Conservation (phyloP, 2,113 vertebrate genomes). For the Caranx ignobilis region DNA sequence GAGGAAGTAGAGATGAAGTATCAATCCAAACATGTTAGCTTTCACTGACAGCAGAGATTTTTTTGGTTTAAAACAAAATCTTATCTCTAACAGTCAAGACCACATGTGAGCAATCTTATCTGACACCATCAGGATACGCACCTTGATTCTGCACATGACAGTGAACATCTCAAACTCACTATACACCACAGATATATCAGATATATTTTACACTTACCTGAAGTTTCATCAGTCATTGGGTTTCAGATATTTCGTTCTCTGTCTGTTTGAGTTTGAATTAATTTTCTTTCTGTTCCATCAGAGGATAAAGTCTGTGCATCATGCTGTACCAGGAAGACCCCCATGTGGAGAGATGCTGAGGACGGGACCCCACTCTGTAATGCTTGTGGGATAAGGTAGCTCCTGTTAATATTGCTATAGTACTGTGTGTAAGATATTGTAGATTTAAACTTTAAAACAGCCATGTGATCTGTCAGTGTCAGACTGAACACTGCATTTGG, state of each 20-base stretch:
- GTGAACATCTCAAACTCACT: background rate
- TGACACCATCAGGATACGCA: background rate
- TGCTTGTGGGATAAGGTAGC: conserved; percentile 92
- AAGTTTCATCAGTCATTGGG: no score
- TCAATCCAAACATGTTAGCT: background rate
- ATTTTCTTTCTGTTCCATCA: conserved; percentile 46
- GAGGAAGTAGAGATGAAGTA: background rate
- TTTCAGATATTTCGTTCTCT: no score
- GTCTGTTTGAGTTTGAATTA: background rate
- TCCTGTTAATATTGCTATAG: background rate
- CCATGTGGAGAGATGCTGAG: conserved; percentile 92
- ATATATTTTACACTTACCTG: background rate
- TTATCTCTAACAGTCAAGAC: background rate
- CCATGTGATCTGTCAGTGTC: background rate
- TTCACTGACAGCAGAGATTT: background rate
- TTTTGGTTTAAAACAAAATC: background rate
- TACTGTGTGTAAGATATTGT: background rate
- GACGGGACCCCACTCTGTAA: conserved; percentile 93
- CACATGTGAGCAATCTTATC: background rate
- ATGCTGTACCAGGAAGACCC: conserved; percentile 90
- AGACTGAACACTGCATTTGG: background rate
- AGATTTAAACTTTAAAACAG: no score
- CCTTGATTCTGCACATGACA: background rate
- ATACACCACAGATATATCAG: background rate
- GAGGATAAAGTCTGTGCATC: conserved; percentile 88